Percentiles rank a stretch among this genome's conserved stretches.
These are phyloP conservation scores for Erinaceus europaeus DNA, from an alignment of 2,113 vertebrate species.

Conservation along the genomic window DNA sequence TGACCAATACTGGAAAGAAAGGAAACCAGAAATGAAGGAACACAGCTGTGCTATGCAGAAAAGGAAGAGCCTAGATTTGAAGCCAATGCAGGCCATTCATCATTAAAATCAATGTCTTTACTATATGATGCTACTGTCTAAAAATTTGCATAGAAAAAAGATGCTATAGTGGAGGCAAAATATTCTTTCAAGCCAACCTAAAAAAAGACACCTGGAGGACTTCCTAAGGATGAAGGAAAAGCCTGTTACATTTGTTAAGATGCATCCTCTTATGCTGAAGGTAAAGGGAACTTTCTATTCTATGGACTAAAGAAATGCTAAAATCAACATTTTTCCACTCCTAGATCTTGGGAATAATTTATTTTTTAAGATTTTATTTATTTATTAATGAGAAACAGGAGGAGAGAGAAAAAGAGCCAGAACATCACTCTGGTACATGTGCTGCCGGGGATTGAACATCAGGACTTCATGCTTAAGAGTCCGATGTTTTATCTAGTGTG, in stretches of 20 bases:
- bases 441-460: no score
- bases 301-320: background rate
- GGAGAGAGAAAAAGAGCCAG: no score
- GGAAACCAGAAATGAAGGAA: background rate
- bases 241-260: background rate
- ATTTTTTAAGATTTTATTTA: no score
- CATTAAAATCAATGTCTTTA: background rate
- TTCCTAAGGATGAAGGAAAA: background rate
- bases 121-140: background rate
- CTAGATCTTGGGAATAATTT: no score
- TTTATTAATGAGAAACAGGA: no score
- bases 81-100: rapidly evolving
- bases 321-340: background rate
- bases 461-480: no score
- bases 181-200: background rate
- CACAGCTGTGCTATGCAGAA: rapidly evolving
- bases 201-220: background rate
- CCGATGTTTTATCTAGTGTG: no score
- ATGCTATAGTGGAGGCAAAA: background rate
- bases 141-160: background rate
- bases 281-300: background rate
- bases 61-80: background rate
- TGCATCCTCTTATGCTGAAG: background rate
- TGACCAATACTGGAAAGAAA: background rate
- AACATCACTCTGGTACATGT: no score